Base-by-base conservation (phyloP, 2,888 invertebrate genomes). In the Rhagonycha fulva region DNA sequence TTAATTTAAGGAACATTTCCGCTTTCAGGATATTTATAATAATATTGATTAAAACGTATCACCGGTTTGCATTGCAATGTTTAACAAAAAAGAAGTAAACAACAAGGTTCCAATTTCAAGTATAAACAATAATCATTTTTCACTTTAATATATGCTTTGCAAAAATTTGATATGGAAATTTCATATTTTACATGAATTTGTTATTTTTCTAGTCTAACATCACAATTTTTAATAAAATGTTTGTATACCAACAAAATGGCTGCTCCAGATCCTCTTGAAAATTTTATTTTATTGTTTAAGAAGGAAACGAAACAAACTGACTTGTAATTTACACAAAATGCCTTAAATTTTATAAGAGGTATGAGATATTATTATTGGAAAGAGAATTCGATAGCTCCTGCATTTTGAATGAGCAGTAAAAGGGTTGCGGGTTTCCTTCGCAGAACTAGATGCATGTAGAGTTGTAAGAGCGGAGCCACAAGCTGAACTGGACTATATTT, bases 1-100 rank as follows among this genome's bases (percentile, higher is more conserved):
- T 76, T 79, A 79, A 79, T 80, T 80, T 78, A 75, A 69, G 62
- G 62, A 78, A 69, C 69, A 74, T 74, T 62, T 62, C 68, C 19
- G 30, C 71, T 68, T 76, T 70, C 71, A 69, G 70, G 72, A 14
- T 75, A 72, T 76, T 70, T 47, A 62, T 63, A 71, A 68, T 72
- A 68, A 62, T 76, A 78, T 78, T 76, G 75, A 76, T 76, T 79
- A 74, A 70, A 62, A 61, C 47, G 68, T 70, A 67, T 30, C 26
- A 23, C 19, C 47, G n/a, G 47, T 47, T 47, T 47, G 47, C 47
- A 47, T 47, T 47, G n/a, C 47, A 2, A 28, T 28, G 9, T 28
- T 28, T 28, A 28, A 9, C 28, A 28, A 28, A 9, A n/a, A 9
- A 9, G 28, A 28, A 28, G 9, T 28, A 28, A 28, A 28, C 9